Percentiles rank a stretch among this genome's conserved stretches.
These are phyloP conservation scores for Rafetus swinhoei DNA, from an alignment of 2,113 vertebrate genomes.

Conservation along the genomic window DNA sequence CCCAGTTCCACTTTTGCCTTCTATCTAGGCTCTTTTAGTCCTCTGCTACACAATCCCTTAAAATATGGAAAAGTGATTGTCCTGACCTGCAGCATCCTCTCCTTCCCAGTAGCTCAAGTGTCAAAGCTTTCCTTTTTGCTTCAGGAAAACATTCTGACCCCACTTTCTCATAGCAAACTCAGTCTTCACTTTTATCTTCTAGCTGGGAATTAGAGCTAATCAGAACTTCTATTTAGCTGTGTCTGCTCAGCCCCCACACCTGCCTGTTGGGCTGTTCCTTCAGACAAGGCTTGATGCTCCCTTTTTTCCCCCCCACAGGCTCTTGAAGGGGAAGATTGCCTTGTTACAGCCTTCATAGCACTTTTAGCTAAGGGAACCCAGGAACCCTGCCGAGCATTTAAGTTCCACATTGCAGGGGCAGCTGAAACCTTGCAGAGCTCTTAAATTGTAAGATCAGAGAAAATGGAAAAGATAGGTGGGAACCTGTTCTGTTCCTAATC, in stretches of 20 bases:
- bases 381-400: neutral
- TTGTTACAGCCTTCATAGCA: neutral
- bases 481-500: neutral
- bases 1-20: neutral
- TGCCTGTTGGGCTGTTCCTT: neutral
- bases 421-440: neutral
- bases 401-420: neutral
- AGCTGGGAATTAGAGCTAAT: neutral
- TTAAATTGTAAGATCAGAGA: conserved; percentile 23
- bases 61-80: neutral
- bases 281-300: neutral
- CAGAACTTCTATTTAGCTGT: neutral
- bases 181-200: neutral
- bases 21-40: neutral
- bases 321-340: neutral
- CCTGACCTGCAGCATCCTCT: neutral
- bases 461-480: neutral
- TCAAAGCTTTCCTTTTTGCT: neutral
- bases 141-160: neutral
- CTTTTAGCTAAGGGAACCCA: neutral
- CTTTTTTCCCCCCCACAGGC: neutral
- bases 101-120: neutral
- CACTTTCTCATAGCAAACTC: too few relatives aligned
- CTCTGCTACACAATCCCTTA: neutral
- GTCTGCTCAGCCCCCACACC: neutral